These are phyloP conservation scores for Mandrillus leucophaeus DNA, from an alignment of 2,113 vertebrate species.

Conservation along the genomic window DNA sequence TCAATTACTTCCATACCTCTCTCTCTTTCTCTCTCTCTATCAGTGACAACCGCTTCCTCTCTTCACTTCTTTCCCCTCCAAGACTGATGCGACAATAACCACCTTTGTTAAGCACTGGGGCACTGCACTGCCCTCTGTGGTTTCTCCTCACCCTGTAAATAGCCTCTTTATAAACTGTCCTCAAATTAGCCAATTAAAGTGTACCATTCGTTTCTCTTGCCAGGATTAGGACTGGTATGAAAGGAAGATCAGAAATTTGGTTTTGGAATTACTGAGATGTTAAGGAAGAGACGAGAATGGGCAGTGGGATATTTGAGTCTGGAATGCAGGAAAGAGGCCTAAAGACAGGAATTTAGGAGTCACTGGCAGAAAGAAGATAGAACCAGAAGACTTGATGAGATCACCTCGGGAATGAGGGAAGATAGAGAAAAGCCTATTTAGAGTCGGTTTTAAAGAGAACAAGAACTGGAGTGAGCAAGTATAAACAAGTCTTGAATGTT, in stretches of 20 bases:
- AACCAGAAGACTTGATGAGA: neutral
- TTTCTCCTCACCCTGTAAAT: conserved; percentile 2
- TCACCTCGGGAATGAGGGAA: neutral
- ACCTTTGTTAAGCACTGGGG: neutral
- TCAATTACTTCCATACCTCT: neutral
- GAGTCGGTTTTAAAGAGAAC: neutral
- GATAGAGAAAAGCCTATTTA: neutral
- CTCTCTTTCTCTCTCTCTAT: too few species aligned
- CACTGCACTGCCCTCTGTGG: neutral
- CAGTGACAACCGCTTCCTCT: neutral
- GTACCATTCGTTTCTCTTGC: neutral
- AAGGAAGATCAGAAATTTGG: neutral
- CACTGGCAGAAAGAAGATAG: neutral
- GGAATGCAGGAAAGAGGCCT: neutral
- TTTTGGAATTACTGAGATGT: neutral
- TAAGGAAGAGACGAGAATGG: neutral
- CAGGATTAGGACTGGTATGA: neutral
- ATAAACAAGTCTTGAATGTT: neutral
- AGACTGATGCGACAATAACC: neutral
- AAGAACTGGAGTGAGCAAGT: neutral
- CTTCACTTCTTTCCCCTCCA: neutral
- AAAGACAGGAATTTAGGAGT: neutral
- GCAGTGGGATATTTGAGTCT: neutral
- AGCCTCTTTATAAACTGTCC: neutral
- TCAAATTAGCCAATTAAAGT: neutral